Evolutionary conservation across 2,888 invertebrate species (phyloP).

Genomic region (Ichneumon xanthorius): DNA sequence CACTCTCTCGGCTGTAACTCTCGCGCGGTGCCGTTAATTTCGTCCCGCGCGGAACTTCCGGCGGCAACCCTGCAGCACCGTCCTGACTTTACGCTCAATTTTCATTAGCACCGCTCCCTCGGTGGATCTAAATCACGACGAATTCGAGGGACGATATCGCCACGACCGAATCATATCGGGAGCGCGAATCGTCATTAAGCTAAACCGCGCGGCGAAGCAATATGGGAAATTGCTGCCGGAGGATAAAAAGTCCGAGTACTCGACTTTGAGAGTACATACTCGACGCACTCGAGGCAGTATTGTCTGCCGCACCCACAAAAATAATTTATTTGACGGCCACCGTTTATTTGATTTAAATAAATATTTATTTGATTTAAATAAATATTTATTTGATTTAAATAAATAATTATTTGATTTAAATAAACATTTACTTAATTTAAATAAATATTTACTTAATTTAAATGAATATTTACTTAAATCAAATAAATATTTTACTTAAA

Average conservation of each 20-base stretch:
- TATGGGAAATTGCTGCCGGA: neutral
- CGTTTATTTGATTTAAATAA: too few relatives aligned
- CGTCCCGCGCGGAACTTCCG: slow-evolving; percentile 58
- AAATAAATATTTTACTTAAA: too few relatives aligned
- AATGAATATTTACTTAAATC: too few relatives aligned
- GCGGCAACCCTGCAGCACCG: slow-evolving; percentile 14
- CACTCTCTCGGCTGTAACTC: slow-evolving; percentile 17
- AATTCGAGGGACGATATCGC: neutral
- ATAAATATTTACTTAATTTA: too few relatives aligned
- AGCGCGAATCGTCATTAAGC: neutral
- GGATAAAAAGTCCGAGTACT: neutral
- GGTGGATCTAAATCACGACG: slow-evolving; percentile 15
- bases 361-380: too few relatives aligned
- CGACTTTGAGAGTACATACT: neutral
- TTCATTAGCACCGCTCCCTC: slow-evolving; percentile 8
- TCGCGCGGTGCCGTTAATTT: slow-evolving; percentile 78
- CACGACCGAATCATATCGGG: neutral
- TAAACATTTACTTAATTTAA: too few relatives aligned
- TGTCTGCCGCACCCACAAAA: neutral
- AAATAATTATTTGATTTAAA: too few relatives aligned
- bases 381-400: too few relatives aligned
- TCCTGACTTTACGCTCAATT: slow-evolving; percentile 18
- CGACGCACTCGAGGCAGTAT: neutral
- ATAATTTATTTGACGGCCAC: too few relatives aligned
- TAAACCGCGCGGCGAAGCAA: neutral